Evolutionary conservation across 2,888 invertebrate species (phyloP).

Genomic region (Lepidochitona cinerea): DNA sequence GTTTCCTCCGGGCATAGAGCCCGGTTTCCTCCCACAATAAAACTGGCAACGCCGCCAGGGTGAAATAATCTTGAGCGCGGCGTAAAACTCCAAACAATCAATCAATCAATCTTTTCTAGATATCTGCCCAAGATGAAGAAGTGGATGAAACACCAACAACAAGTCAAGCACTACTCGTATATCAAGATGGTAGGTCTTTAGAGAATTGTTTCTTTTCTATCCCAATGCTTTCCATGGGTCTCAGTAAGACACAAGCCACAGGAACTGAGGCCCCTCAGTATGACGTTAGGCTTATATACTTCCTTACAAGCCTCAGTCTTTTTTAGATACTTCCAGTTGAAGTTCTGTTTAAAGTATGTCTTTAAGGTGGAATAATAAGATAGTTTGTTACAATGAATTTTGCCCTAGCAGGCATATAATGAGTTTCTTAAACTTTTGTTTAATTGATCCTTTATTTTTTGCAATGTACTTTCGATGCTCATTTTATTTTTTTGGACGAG

Average conservation of each 20-base stretch:
- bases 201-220: too few relatives aligned
- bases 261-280: background rate
- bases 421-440: too few relatives aligned
- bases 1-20: too few relatives aligned
- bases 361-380: background rate
- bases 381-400: background rate
- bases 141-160: constrained; percentile 44
- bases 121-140: constrained; percentile 43
- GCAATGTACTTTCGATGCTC: too few relatives aligned
- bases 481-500: too few relatives aligned
- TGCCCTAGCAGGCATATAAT: too few relatives aligned
- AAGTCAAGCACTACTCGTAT: constrained; percentile 52
- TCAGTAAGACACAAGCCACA: background rate
- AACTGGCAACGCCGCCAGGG: too few relatives aligned
- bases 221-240: background rate
- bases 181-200: constrained; percentile 64
- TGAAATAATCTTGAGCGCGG: too few relatives aligned
- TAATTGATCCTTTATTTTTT: background rate
- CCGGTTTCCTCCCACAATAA: too few relatives aligned
- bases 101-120: too few relatives aligned
- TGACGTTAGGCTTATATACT: background rate
- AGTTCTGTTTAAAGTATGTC: too few relatives aligned
- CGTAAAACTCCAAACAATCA: too few relatives aligned
- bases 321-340: background rate
- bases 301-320: background rate